Evolutionary conservation across 2,888 invertebrate species (phyloP).

Genomic region (Panopea generosa): DNA sequence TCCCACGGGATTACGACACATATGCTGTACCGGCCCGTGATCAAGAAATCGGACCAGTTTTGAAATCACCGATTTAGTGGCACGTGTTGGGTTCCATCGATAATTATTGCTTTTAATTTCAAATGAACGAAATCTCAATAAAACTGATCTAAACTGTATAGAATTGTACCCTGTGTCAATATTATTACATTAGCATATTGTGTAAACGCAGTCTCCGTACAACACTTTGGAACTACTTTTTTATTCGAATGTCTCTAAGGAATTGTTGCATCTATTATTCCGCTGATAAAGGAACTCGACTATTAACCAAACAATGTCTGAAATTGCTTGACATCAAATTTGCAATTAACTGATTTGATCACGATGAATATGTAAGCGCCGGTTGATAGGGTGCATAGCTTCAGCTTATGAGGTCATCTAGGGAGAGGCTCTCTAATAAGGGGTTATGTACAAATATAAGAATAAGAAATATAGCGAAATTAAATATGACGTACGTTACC

Average conservation of each 20-base stretch:
- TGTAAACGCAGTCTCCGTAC: conserved; percentile 49
- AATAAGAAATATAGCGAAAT: too few relatives aligned
- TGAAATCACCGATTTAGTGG: conserved; percentile 45
- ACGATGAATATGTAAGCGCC: not conserved
- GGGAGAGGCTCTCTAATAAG: too few relatives aligned
- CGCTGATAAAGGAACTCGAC: conserved; percentile 53
- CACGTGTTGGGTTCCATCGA: conserved; percentile 46
- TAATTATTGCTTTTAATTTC: conserved; percentile 63
- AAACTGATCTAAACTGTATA: conserved; percentile 54
- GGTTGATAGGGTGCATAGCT: too few relatives aligned
- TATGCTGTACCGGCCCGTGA: conserved; percentile 41
- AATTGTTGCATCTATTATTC: conserved; percentile 52
- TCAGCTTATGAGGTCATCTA: too few relatives aligned
- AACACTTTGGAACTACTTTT: conserved; percentile 49
- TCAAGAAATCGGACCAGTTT: conserved; percentile 38
- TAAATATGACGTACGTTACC: too few relatives aligned
- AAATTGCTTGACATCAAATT: conserved; percentile 57
- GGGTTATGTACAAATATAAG: too few relatives aligned
- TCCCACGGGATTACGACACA: conserved; percentile 48
- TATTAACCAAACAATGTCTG: conserved; percentile 50
- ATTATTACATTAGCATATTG: conserved; percentile 64
- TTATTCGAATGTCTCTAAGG: conserved; percentile 47
- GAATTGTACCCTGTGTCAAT: conserved; percentile 57
- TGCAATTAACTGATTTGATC: conserved; percentile 55
- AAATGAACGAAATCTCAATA: conserved; percentile 62